These are phyloP conservation scores for Peromyscus californicus DNA, from an alignment of 2,113 vertebrate species.

Conservation along the genomic window DNA sequence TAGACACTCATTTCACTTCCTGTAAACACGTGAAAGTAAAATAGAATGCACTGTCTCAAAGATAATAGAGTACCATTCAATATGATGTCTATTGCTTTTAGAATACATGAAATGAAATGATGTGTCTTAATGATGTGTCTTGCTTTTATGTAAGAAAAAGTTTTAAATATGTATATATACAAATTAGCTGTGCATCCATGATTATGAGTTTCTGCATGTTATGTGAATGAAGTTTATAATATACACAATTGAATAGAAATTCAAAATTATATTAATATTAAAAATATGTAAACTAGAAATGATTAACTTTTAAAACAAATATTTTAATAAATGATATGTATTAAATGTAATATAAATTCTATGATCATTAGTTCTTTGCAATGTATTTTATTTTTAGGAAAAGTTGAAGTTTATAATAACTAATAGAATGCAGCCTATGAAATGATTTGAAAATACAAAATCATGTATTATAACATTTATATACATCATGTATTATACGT, in stretches of 20 bases:
- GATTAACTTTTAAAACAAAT: neutral
- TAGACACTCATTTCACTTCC: neutral
- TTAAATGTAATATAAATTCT: neutral
- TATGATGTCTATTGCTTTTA: neutral
- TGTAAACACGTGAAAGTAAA: neutral
- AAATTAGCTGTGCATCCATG: neutral
- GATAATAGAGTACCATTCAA: neutral
- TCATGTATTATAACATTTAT: neutral
- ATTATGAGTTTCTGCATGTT: neutral
- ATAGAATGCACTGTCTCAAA: neutral
- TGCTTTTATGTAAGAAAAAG: neutral
- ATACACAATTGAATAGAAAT: neutral
- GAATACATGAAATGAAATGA: neutral
- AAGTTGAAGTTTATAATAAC: neutral
- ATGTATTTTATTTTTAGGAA: neutral
- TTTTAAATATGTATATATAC: neutral
- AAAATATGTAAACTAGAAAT: neutral
- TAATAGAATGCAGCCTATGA: neutral
- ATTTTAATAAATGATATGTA: neutral
- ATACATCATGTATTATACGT: neutral
- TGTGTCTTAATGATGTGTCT: neutral
- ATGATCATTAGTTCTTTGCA: neutral
- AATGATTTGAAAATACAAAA: neutral
- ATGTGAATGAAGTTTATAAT: neutral
- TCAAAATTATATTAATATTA: neutral